Conservation (phyloP, 2,113 vertebrate species). For the Cisticola juncidis region DNA sequence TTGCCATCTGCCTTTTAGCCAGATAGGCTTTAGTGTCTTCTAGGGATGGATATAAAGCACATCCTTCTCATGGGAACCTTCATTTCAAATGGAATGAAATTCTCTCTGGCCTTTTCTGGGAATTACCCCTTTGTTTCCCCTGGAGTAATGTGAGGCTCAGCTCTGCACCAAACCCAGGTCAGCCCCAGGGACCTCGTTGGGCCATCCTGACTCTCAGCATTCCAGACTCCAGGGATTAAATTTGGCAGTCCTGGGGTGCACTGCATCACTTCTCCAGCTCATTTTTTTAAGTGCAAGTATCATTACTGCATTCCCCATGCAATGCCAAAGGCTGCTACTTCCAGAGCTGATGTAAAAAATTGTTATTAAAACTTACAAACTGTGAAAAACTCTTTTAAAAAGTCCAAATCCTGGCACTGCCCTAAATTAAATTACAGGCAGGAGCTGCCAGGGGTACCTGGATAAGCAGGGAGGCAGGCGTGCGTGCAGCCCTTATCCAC, state of each 20-base stretch:
- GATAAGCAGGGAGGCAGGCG: not conserved
- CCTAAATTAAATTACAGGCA: conserved; percentile 28
- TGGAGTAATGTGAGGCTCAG: not conserved
- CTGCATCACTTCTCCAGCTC: not conserved
- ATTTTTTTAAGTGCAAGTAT: not conserved
- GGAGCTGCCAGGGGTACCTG: not conserved
- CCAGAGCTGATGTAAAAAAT: conserved; percentile 5
- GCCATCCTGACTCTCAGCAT: not conserved
- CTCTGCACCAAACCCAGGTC: not conserved
- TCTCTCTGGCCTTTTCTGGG: not conserved
- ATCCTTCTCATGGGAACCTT: not conserved
- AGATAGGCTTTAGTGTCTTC: not conserved
- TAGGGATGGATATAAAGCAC: conserved; percentile 1
- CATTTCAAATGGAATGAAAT: not conserved
- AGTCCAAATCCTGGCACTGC: conserved; percentile 24
- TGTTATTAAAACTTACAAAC: conserved; percentile 45
- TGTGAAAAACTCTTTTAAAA: conserved; percentile 8
- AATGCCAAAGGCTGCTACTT: not conserved
- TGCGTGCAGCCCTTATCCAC: not conserved
- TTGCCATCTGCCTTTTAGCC: conserved; percentile 5
- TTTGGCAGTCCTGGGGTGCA: not conserved
- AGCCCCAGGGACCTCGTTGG: not conserved
- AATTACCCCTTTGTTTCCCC: not conserved
- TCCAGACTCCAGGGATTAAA: not conserved
- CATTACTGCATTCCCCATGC: not conserved